Evolutionary conservation across 2,888 invertebrate genomes (phyloP).

Genomic region (Galeruca laticollis): DNA sequence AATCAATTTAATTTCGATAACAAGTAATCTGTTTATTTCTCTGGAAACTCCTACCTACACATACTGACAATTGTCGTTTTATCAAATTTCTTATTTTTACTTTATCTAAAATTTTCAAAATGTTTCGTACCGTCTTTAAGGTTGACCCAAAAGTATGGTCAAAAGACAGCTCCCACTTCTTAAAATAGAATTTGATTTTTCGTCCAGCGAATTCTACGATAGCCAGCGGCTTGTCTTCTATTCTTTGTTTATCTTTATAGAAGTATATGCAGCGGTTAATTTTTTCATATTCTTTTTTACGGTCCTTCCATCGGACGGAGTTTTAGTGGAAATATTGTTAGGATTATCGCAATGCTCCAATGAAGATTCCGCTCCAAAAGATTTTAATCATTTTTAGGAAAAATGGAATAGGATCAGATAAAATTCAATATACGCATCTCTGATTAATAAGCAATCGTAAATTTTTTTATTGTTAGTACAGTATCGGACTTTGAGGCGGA

Average conservation of each 20-base stretch:
- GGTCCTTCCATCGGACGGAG: background rate
- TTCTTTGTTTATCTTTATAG: slow-evolving; percentile 32
- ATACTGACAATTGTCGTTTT: no score
- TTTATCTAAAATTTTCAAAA: no score
- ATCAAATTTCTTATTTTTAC: no score
- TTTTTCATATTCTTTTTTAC: slow-evolving; percentile 19
- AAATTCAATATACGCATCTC: background rate
- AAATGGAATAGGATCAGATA: background rate
- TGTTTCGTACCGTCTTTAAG: no score
- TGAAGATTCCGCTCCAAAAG: background rate
- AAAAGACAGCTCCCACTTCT: slow-evolving; percentile 3
- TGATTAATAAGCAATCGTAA: background rate
- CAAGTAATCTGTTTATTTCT: no score
- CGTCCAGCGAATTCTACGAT: slow-evolving; percentile 27
- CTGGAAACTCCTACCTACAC: no score
- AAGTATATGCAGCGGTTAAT: slow-evolving; percentile 27
- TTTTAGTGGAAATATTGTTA: slow-evolving; percentile 6
- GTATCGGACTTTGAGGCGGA: background rate
- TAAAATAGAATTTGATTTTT: slow-evolving; percentile 32
- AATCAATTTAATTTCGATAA: no score
- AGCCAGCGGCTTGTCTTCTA: slow-evolving; percentile 24
- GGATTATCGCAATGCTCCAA: slow-evolving; percentile 7
- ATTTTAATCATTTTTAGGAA: background rate
- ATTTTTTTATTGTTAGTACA: background rate
- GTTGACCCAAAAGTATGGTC: no score